phyloP scores from a whole-genome alignment of 2,797 vertebrate species.

The Sitta carolinensis region DNA sequence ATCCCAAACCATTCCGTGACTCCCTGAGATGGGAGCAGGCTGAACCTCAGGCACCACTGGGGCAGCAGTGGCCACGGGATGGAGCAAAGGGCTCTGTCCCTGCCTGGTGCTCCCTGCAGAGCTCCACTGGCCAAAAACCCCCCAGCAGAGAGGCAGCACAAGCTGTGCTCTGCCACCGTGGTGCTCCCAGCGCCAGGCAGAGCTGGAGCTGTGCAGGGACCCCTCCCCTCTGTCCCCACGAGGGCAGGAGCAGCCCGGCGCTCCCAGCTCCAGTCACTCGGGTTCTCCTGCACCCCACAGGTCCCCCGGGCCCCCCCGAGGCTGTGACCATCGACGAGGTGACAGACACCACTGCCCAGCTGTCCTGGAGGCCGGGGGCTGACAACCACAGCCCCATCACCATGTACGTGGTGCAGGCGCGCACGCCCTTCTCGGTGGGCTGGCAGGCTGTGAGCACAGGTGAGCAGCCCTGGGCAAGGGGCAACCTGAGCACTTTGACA shows the following conservation, averaged over 20 bases:
- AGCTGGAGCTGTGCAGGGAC: neutral
- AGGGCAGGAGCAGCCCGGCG: accelerated
- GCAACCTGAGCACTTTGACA: too few relatives aligned
- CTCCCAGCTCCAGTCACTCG: neutral
- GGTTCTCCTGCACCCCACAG: constrained; percentile 70
- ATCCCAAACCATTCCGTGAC: accelerated
- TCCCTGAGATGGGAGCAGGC: neutral
- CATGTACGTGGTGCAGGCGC: constrained; percentile 90
- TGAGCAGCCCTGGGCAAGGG: constrained; percentile 62
- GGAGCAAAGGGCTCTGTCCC: neutral
- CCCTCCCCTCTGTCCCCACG: neutral
- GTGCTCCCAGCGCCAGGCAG: neutral
- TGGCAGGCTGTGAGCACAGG: constrained; percentile 98
- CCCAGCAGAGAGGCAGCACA: neutral
- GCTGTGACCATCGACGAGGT: constrained; percentile 92
- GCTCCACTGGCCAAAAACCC: neutral
- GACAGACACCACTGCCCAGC: constrained; percentile 91
- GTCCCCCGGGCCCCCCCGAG: constrained; percentile 93
- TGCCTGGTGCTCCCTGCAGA: accelerated
- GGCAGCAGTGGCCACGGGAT: accelerated
- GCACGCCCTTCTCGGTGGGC: constrained; percentile 96
- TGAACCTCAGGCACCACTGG: neutral
- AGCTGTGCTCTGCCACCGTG: accelerated
- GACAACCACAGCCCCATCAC: constrained; percentile 99
- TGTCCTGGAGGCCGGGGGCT: constrained; percentile 94